These are phyloP conservation scores for Corythoichthys haematopterus DNA, from an alignment of 2,113 vertebrate species.

Conservation along the genomic window DNA sequence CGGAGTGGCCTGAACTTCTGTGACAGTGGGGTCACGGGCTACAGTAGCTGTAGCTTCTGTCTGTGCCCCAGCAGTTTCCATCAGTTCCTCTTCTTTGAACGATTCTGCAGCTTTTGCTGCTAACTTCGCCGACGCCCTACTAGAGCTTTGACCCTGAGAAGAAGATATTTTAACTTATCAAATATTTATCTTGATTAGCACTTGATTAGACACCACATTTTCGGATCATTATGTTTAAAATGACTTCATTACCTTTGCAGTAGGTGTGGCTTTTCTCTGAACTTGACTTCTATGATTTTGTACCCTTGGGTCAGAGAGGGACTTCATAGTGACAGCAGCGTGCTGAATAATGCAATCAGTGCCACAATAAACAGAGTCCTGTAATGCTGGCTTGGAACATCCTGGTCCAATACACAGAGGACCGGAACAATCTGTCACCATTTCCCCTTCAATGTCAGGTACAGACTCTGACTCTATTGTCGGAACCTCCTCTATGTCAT, in stretches of 20 bases:
- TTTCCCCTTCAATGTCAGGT: slow-evolving; percentile 22
- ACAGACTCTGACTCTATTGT: slow-evolving; percentile 18
- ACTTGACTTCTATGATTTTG: slow-evolving; percentile 65
- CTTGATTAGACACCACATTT: background rate
- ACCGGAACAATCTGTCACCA: slow-evolving; percentile 62
- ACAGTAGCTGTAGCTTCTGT: slow-evolving; percentile 65
- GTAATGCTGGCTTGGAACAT: slow-evolving; percentile 79
- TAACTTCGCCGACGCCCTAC: slow-evolving; percentile 53
- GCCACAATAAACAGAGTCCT: slow-evolving; percentile 92
- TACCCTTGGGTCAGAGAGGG: slow-evolving; percentile 78
- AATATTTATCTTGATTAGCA: background rate
- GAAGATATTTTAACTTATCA: slow-evolving; percentile 23
- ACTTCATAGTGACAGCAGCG: slow-evolving; percentile 86
- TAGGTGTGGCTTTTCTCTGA: slow-evolving; percentile 66
- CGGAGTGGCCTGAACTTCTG: slow-evolving; percentile 81
- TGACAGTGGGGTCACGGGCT: slow-evolving; percentile 87
- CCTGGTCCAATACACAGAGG: slow-evolving; percentile 85
- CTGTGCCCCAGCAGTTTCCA: slow-evolving; percentile 44
- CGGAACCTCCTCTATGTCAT: slow-evolving; percentile 8
- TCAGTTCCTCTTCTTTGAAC: slow-evolving; percentile 51
- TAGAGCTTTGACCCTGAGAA: slow-evolving; percentile 50
- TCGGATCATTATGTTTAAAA: background rate
- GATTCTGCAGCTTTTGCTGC: slow-evolving; percentile 72
- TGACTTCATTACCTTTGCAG: slow-evolving; percentile 69
- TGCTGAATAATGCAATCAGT: slow-evolving; percentile 91